These are phyloP conservation scores for Pycnomerus fuliginosus DNA, from an alignment of 2,888 invertebrate genomes.

Conservation along the genomic window DNA sequence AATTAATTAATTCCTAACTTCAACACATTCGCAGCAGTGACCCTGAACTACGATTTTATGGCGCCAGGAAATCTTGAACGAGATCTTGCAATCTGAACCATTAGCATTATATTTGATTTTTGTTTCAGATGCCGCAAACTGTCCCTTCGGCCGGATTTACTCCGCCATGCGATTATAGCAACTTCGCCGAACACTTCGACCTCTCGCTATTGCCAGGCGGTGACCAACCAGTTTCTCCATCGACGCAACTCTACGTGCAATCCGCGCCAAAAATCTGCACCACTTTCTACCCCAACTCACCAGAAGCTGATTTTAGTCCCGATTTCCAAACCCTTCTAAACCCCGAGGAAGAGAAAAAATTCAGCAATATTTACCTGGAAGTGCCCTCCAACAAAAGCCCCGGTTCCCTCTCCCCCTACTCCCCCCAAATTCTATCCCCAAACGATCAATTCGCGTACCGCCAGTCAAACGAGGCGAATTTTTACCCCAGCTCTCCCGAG, in stretches of 20 bases:
- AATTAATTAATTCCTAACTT: no score
- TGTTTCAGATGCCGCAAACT: constrained; percentile 78
- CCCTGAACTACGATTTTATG: no score
- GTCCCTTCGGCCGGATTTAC: constrained; percentile 77
- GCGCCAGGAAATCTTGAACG: no score
- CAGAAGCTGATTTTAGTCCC: constrained; percentile 42
- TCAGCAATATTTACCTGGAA: constrained; percentile 52
- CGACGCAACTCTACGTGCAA: constrained; percentile 40
- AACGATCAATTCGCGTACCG: constrained; percentile 53
- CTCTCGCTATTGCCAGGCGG: constrained; percentile 69
- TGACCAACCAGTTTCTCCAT: constrained; percentile 54
- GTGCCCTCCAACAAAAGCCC: constrained; percentile 49
- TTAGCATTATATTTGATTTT: constrained; percentile 17
- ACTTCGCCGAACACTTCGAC: constrained; percentile 67
- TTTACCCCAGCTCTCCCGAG: constrained; percentile 54
- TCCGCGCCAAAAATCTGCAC: constrained; percentile 44
- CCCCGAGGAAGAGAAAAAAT: constrained; percentile 41
- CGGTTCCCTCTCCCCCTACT: constrained; percentile 46
- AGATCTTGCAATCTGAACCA: no score
- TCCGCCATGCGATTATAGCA: constrained; percentile 67
- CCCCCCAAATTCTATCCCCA: constrained; percentile 42
- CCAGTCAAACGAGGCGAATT: constrained; percentile 54
- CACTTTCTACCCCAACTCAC: constrained; percentile 44
- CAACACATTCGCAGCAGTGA: no score
- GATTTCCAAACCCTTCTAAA: constrained; percentile 49